Conservation (phyloP, 1,140 invertebrate species). For the Lucilia cuprina region DNA sequence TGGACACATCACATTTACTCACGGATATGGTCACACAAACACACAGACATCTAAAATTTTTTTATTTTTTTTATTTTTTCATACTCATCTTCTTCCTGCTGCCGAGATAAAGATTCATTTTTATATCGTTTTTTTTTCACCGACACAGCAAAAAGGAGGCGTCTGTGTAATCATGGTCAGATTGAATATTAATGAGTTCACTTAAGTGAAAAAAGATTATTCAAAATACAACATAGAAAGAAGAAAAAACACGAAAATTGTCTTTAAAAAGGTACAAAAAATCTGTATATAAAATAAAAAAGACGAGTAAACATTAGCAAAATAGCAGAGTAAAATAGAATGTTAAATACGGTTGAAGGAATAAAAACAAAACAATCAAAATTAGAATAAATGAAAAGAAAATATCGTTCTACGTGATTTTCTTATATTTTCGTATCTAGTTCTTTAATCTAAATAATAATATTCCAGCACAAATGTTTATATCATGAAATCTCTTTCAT, state of each 20-base stretch:
- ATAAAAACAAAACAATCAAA: neutral
- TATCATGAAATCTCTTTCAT: too few relatives aligned
- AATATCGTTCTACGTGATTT: conserved; percentile 1
- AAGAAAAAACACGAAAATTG: too few relatives aligned
- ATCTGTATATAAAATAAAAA: neutral
- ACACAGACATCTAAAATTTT: neutral
- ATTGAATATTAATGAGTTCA: conserved; percentile 63
- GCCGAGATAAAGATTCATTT: neutral
- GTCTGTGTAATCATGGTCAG: conserved; percentile 54
- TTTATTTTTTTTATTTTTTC: neutral
- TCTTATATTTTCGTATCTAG: neutral
- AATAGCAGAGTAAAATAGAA: neutral
- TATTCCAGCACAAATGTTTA: neutral
- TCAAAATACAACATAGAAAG: conserved; percentile 18
- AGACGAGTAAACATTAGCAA: conserved; percentile 12
- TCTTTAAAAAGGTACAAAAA: neutral
- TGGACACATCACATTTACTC: neutral
- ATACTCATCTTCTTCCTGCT: neutral
- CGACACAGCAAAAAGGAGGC: conserved; percentile 8
- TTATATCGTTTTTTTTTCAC: neutral
- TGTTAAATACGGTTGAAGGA: too few relatives aligned
- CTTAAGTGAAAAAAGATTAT: conserved; percentile 33
- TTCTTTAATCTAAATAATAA: neutral
- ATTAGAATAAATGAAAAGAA: neutral
- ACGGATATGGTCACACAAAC: neutral